phyloP scores from a whole-genome alignment of 2,888 invertebrate genomes.

The Coenonympha glycerion region DNA sequence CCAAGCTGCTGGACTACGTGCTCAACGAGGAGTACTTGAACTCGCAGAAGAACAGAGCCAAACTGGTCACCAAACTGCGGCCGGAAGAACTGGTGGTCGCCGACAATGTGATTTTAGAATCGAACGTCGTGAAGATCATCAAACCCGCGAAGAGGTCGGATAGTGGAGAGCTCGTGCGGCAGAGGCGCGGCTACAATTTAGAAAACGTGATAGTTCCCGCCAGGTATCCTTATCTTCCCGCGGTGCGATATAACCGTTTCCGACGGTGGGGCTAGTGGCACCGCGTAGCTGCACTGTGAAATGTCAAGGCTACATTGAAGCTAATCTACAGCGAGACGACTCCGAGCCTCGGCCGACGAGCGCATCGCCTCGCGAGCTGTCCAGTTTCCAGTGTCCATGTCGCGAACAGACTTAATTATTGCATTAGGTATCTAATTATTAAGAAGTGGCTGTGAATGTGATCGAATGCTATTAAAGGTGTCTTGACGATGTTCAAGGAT shows the following conservation, averaged over 20 bases:
- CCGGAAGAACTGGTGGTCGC: constrained; percentile 58
- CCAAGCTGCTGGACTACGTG: constrained; percentile 52
- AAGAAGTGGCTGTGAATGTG: constrained; percentile 71
- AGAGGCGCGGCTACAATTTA: constrained; percentile 67
- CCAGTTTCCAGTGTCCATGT: no score
- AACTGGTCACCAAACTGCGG: constrained; percentile 57
- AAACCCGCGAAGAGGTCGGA: constrained; percentile 47
- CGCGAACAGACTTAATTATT: constrained; percentile 39
- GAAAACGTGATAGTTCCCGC: constrained; percentile 71
- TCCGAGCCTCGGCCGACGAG: constrained; percentile 33
- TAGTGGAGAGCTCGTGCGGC: constrained; percentile 50
- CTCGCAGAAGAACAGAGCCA: constrained; percentile 57
- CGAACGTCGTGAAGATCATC: constrained; percentile 60
- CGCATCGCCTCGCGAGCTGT: constrained; percentile 37
- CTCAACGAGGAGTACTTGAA: constrained; percentile 52
- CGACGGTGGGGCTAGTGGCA: constrained; percentile 69
- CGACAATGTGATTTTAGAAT: constrained; percentile 66
- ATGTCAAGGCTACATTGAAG: constrained; percentile 67
- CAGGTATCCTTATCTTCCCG: constrained; percentile 66
- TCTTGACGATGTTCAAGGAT: constrained; percentile 39
- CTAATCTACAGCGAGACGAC: constrained; percentile 39
- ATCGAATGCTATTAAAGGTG: constrained; percentile 55
- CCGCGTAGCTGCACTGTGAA: constrained; percentile 40
- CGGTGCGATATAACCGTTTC: constrained; percentile 60
- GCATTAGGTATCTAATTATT: constrained; percentile 52